phyloP scores from a whole-genome alignment of 1,140 invertebrate genomes.

The Apis dorsata region DNA sequence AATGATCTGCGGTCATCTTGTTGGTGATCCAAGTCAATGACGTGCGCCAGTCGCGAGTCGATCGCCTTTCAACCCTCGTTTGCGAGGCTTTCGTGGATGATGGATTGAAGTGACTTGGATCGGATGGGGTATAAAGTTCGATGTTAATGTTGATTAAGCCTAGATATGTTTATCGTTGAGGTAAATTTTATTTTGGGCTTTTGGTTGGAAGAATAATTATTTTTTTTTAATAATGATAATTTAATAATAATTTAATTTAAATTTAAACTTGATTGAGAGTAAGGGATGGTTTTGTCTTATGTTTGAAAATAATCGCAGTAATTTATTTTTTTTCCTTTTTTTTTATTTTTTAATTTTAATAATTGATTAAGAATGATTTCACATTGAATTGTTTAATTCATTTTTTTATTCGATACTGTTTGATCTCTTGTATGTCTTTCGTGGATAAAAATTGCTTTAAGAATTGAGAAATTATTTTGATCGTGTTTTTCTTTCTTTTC shows the following conservation, averaged over 20 bases:
- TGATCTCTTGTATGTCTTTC: too few species aligned
- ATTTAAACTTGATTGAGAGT: not conserved
- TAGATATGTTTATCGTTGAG: not conserved
- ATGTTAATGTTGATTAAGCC: not conserved
- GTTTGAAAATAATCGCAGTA: not conserved
- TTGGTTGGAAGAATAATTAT: not conserved
- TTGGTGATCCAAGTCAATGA: not conserved
- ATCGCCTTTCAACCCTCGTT: not conserved
- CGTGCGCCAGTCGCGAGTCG: slow-evolving; percentile 3
- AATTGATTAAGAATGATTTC: too few species aligned
- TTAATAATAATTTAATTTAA: too few species aligned
- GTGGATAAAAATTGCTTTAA: not conserved
- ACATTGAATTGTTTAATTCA: not conserved
- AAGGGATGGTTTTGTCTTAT: not conserved
- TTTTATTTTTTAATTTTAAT: not conserved
- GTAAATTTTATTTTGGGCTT: not conserved
- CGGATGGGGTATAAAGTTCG: not conserved
- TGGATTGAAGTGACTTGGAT: not conserved
- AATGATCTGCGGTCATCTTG: not conserved
- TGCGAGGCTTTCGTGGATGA: not conserved
- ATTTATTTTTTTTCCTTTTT: not conserved
- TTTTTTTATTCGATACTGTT: not conserved
- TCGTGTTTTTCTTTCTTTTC: too few species aligned
- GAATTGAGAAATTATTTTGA: not conserved
- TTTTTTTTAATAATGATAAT: too few species aligned